Conservation (phyloP, 2,113 vertebrate species). For the Eolophus roseicapilla region DNA sequence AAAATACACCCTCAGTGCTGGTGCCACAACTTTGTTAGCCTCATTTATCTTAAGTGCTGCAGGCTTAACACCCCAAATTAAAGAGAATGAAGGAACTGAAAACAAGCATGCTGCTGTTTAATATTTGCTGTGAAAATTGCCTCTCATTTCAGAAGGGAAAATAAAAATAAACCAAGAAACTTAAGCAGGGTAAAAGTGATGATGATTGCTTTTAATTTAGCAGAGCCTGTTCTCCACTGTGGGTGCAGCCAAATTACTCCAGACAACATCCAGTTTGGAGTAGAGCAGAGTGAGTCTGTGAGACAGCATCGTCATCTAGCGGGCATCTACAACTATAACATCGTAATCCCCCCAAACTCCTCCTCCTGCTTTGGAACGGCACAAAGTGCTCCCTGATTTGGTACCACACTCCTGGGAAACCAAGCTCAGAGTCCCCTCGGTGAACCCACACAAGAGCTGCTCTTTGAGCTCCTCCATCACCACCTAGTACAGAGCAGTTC, state of each 20-base stretch:
- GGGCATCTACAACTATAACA: not conserved
- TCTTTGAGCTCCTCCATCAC: not conserved
- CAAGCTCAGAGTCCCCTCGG: rapidly evolving
- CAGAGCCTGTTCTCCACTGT: not conserved
- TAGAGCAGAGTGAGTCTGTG: not conserved
- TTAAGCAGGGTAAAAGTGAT: not conserved
- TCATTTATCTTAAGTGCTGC: not conserved
- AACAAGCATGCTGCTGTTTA: not conserved
- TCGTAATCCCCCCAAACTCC: rapidly evolving
- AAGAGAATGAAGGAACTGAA: not conserved
- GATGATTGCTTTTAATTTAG: not conserved
- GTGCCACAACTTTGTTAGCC: not conserved
- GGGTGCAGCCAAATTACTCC: rapidly evolving
- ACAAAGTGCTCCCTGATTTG: rapidly evolving
- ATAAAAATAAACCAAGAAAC: not conserved
- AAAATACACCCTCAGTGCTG: not conserved
- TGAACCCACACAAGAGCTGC: rapidly evolving
- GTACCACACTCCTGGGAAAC: rapidly evolving
- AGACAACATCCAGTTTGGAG: not conserved
- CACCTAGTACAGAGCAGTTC: not conserved
- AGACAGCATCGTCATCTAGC: slow-evolving; percentile 41
- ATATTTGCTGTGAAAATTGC: not conserved
- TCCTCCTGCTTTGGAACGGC: not conserved
- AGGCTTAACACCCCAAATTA: not conserved
- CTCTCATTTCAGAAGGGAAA: not conserved